Base-by-base conservation (phyloP, 2,797 vertebrate species). In the Rhyacichthys aspro region DNA sequence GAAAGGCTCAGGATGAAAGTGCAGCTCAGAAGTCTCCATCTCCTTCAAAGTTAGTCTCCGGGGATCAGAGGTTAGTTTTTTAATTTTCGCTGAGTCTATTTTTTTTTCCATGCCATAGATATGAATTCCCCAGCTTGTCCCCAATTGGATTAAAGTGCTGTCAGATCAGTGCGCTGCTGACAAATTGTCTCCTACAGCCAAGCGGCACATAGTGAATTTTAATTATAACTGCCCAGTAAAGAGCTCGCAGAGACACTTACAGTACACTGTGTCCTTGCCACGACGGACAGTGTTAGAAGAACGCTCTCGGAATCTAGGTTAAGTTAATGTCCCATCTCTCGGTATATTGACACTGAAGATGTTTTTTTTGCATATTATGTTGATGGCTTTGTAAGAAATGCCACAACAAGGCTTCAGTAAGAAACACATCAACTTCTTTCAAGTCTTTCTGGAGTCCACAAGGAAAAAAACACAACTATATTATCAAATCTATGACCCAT, bases 81-180 rank as follows among this genome's bases (percentile, higher is more conserved):
- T 92, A 88, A 93, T 93, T 94, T n/a, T 93, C 79, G 76, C 81
- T 76, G 67, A 90, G 89, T 92, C 90, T 50, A 79, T 91, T 78
- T 67, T 81, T 66, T 77, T 69, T 70, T 45, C 61, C 63, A 72
- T 58, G 84, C 80, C 84, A 92, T 91, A 94, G 89, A 93, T 94
- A 95, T 94, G 90, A 94, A 94, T 86, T 88, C 88, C 86, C 86
- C 86, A 43, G 87, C 49, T 66, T 83, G 88, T 88, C 85, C 92
- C 79, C 90, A 54, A 76, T 88, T 58, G 69, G 93, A 94, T 94
- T 92, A 92, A 93, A 93, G 83, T 70, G 90, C 94, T 94, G 94
- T 95, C 95, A 94, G 79, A 78, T 75, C 86, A 88, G 85, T 81
- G 64, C 49, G 63, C 70, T 59, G 85, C 90, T 94, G 93, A 95